Base-by-base conservation (phyloP, 2,797 vertebrate species). In the Sylvia borin region DNA sequence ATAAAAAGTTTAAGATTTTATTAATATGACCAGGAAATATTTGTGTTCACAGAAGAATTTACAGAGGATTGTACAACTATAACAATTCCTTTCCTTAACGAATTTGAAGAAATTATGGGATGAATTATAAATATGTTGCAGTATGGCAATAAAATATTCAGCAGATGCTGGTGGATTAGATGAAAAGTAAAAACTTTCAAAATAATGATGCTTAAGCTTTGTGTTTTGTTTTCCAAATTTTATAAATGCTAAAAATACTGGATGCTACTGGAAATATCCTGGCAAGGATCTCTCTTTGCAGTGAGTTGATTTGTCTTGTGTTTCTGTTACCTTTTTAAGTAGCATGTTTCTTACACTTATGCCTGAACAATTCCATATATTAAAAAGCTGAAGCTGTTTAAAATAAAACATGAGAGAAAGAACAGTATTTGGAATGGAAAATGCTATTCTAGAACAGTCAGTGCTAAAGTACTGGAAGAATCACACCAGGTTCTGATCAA, bases 121-220 rank as follows among this genome's bases (percentile, higher is more conserved):
- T 92, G 61, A 96, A 95, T 95, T 94, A 89, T 93, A 82, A 93
- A 94, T 93, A 87, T 48, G 40, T 85, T 74, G 65, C 88, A 85
- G 61, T 64, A 65, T 65, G 78, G 86, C 77, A 92, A 90, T 94
- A 92, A 95, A 94, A 89, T 94, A 84, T 95, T 96, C 74, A 95
- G 88, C 66, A 94, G 74, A 91, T 89, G 71, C 80, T 82, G 67
- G 58, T 90, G 60, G 64, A 79, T 88, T 88, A 93, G 67, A 86
- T 74, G 80, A 93, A 82, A 94, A 93, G 45, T 85, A 47, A 90
- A 96, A 92, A 73, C 60, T 91, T 94, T n/a, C 60, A 79, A 90
- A 93, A 85, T 70, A 96, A 86, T 57, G 72, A 55, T 76, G 64
- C 65, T 85, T 79, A 78, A 74, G 27, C 78, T 80, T 85, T 94